Evolutionary conservation across 1,140 invertebrate genomes (phyloP).

Genomic region (Elymnias hypermnestra): DNA sequence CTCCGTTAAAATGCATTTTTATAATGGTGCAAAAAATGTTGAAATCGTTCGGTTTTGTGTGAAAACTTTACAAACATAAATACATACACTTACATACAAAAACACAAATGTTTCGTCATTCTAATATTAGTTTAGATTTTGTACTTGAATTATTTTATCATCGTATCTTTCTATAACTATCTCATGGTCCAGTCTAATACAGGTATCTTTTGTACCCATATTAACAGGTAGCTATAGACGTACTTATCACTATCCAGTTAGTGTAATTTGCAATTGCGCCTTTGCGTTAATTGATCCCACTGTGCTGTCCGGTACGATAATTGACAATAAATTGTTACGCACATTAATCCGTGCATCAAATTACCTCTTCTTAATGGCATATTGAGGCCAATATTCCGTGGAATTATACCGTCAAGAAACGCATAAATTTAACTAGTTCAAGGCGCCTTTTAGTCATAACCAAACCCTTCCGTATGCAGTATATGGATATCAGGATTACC

Average conservation of each 20-base stretch:
- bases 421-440: constrained; percentile 1
- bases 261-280: constrained; percentile 66
- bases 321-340: constrained; percentile 70
- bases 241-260: constrained; percentile 43
- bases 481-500: not conserved
- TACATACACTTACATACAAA: too few relatives aligned
- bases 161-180: too few relatives aligned
- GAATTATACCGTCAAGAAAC: constrained; percentile 14
- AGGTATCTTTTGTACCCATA: too few relatives aligned
- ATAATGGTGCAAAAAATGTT: too few relatives aligned
- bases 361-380: constrained; percentile 41
- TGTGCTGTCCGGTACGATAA: constrained; percentile 58
- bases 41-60: too few relatives aligned
- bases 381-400: constrained; percentile 35
- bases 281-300: constrained; percentile 68
- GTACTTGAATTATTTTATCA: too few relatives aligned
- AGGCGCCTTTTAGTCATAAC: constrained; percentile 3
- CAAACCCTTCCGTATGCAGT: not conserved
- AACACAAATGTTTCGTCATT: not conserved
- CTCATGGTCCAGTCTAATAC: too few relatives aligned
- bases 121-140: constrained; percentile 2
- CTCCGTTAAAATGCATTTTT: too few relatives aligned
- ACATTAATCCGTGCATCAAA: constrained; percentile 68
- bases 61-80: too few relatives aligned
- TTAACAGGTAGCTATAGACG: too few relatives aligned